These are phyloP conservation scores for Frankliniella intonsa DNA, from an alignment of 2,888 invertebrate genomes.

Conservation along the genomic window DNA sequence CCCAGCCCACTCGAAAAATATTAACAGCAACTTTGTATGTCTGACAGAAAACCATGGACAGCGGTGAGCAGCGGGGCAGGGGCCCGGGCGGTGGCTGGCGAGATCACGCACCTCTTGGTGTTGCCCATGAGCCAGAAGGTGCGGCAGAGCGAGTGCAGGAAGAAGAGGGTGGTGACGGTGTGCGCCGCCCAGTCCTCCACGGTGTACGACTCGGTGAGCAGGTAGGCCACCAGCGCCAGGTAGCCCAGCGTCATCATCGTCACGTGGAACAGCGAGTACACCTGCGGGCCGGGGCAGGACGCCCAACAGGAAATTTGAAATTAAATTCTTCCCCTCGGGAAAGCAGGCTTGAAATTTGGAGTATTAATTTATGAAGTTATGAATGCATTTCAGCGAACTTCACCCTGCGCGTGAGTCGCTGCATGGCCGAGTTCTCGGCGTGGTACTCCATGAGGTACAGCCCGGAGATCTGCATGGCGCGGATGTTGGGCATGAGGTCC, in stretches of 20 bases:
- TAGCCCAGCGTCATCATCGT: constrained; percentile 44
- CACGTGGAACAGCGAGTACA: not conserved
- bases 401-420: constrained; percentile 45
- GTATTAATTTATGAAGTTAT: no score
- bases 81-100: no score
- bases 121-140: constrained; percentile 39
- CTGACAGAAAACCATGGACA: no score
- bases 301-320: not conserved
- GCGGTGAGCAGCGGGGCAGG: no score
- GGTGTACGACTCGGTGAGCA: constrained; percentile 67
- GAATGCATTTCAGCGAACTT: constrained; percentile 41
- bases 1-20: no score
- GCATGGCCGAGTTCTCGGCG: constrained; percentile 44
- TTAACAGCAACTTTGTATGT: no score
- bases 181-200: constrained; percentile 69
- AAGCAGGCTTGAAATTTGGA: not conserved
- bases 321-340: no score
- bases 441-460: constrained; percentile 77
- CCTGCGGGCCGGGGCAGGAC: constrained; percentile 32
- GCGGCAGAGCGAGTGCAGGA: constrained; percentile 62
- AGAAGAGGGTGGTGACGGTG: constrained; percentile 76
- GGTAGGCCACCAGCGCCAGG: constrained; percentile 59
- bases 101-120: constrained; percentile 24
- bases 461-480: constrained; percentile 69
- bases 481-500: constrained; percentile 78